phyloP scores from a whole-genome alignment of 2,797 vertebrate species.

The Phoxinus dragarum region DNA sequence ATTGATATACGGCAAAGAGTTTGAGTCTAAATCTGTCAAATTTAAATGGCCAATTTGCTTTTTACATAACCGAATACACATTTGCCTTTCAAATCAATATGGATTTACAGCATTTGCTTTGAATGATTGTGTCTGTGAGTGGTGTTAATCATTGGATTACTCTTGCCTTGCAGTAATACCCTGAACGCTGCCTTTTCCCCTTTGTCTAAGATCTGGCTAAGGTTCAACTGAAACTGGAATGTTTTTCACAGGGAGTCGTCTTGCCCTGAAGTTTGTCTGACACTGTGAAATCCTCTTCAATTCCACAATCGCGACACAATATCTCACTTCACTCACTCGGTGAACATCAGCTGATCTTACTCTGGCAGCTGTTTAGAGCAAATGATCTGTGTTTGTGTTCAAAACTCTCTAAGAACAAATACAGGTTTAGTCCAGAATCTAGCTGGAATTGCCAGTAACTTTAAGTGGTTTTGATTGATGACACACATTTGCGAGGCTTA shows the following conservation, averaged over 20 bases:
- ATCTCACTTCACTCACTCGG: neutral
- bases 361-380: neutral
- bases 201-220: slow-evolving; percentile 70
- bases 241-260: slow-evolving; percentile 55
- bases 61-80: neutral
- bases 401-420: neutral
- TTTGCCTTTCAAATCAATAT: slow-evolving; percentile 13
- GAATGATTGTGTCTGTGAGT: slow-evolving; percentile 1
- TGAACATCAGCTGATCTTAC: neutral
- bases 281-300: slow-evolving; percentile 44
- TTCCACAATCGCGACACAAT: neutral
- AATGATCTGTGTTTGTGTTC: neutral
- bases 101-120: neutral
- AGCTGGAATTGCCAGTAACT: neutral
- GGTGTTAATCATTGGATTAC: slow-evolving; percentile 15
- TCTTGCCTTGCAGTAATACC: slow-evolving; percentile 22
- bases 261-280: slow-evolving; percentile 40
- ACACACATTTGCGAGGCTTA: slow-evolving; percentile 9
- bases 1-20: neutral
- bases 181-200: slow-evolving; percentile 37
- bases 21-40: neutral
- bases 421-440: neutral
- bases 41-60: neutral
- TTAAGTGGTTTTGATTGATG: slow-evolving; percentile 22
- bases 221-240: slow-evolving; percentile 79